phyloP scores from a whole-genome alignment of 1,140 invertebrate species.

The Camponotus pennsylvanicus region DNA sequence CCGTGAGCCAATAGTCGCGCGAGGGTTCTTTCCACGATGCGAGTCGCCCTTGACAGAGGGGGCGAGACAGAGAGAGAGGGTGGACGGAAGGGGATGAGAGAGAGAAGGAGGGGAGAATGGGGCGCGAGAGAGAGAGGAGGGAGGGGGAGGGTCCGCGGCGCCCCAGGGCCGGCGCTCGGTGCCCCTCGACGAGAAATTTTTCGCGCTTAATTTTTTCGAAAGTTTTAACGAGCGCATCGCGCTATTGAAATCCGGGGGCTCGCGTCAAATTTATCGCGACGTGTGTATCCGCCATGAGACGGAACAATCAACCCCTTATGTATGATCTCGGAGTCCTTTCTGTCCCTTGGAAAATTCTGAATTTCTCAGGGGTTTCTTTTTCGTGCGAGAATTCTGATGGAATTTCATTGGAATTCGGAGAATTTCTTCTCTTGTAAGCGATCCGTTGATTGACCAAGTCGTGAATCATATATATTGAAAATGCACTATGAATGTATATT shows the following conservation, averaged over 20 bases:
- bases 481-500: no score
- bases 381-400: no score
- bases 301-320: not conserved
- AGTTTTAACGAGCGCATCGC: constrained; percentile 37
- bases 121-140: constrained; percentile 15
- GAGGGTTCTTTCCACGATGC: constrained; percentile 70
- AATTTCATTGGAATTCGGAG: no score
- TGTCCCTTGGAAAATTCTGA: no score
- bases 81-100: not conserved
- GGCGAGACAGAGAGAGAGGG: constrained; percentile 3
- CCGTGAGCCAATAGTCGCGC: constrained; percentile 67
- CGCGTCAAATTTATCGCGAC: constrained; percentile 4
- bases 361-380: no score
- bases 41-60: constrained; percentile 70
- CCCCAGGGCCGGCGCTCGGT: constrained; percentile 79
- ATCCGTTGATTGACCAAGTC: no score
- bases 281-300: not conserved
- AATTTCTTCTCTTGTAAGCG: no score
- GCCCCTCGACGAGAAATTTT: constrained; percentile 63
- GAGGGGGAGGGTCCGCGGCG: constrained; percentile 59
- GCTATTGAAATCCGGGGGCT: not conserved
- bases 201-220: constrained; percentile 40
- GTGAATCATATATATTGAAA: no score
- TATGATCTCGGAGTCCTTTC: no score
- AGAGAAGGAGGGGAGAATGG: not conserved